These are phyloP conservation scores for Neoscelio sp. DNA, from an alignment of 2,888 invertebrate genomes.

Conservation along the genomic window DNA sequence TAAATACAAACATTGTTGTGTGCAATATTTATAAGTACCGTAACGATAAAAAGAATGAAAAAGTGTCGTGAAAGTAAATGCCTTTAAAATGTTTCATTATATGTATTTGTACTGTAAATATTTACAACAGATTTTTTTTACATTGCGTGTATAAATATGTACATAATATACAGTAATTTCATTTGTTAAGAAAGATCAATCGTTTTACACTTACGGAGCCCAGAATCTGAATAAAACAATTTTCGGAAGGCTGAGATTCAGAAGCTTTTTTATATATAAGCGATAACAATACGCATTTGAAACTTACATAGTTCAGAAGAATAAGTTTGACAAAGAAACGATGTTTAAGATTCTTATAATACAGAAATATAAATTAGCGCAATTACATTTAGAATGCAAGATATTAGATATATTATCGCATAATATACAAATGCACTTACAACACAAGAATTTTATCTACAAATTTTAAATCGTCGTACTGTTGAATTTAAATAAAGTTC, in stretches of 20 bases:
- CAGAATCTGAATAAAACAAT: constrained; percentile 18
- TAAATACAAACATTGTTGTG: no score
- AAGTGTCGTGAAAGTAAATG: background rate
- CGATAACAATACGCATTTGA: constrained; percentile 16
- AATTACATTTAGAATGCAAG: background rate
- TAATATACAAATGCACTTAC: constrained; percentile 40
- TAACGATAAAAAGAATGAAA: background rate
- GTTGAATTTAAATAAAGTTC: no score
- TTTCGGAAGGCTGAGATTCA: constrained; percentile 42
- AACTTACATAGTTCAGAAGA: constrained; percentile 43
- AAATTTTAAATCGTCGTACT: no score
- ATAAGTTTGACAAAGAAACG: constrained; percentile 51
- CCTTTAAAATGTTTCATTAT: background rate
- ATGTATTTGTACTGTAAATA: constrained; percentile 61
- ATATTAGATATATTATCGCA: constrained; percentile 16
- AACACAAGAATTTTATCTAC: background rate
- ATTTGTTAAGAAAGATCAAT: constrained; percentile 11
- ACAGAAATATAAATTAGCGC: constrained; percentile 39
- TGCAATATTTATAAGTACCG: background rate
- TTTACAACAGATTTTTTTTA: constrained; percentile 74
- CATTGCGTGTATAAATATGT: constrained; percentile 75
- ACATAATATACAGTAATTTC: constrained; percentile 68
- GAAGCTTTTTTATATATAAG: constrained; percentile 49
- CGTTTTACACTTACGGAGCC: constrained; percentile 33
- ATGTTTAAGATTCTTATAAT: constrained; percentile 60